Evolutionary conservation across 2,113 vertebrate genomes (phyloP).

Genomic region (Trachemys scripta): DNA sequence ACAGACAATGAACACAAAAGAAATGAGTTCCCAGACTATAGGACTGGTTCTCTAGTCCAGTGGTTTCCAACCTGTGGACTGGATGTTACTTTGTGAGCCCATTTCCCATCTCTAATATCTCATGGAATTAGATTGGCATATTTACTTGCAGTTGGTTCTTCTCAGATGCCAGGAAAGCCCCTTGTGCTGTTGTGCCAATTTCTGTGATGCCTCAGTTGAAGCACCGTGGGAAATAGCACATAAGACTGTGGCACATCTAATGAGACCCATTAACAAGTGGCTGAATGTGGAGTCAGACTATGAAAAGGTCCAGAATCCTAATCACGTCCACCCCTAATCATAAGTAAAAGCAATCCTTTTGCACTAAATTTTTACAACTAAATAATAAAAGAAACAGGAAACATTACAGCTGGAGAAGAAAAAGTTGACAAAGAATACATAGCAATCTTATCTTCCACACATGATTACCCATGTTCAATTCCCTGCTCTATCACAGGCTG

Average conservation of each 20-base stretch:
- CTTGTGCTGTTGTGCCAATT: background rate
- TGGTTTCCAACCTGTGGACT: background rate
- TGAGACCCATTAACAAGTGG: background rate
- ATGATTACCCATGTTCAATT: background rate
- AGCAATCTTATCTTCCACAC: background rate
- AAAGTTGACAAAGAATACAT: background rate
- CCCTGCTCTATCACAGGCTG: background rate
- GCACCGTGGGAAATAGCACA: background rate
- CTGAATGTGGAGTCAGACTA: background rate
- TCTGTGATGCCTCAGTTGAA: background rate
- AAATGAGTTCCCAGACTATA: background rate
- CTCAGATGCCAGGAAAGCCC: background rate
- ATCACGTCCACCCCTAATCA: background rate
- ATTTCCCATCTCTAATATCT: background rate
- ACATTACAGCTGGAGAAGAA: background rate
- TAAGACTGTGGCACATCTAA: fast-evolving
- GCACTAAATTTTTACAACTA: fast-evolving
- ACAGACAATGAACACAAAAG: background rate
- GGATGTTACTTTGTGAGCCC: background rate
- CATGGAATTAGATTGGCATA: background rate
- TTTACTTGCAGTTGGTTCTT: background rate
- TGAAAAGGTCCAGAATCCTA: background rate
- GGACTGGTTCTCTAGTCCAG: background rate
- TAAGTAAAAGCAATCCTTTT: background rate
- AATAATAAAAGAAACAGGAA: background rate